Conservation (phyloP, 2,113 vertebrate species). For the Piprites chloris region DNA sequence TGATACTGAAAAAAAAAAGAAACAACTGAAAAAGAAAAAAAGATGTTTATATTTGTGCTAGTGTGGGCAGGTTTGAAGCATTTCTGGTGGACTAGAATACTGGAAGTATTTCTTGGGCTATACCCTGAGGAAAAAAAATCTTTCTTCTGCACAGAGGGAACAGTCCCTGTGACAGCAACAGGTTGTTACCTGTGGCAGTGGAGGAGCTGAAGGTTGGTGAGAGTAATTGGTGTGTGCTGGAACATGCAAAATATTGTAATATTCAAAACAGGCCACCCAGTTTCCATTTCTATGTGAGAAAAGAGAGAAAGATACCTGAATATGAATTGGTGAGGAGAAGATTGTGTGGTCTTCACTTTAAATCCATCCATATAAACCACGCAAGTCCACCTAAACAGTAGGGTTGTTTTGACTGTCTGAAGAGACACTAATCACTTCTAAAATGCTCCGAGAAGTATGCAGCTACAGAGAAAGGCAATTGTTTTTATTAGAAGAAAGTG, state of each 20-base stretch:
- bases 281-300: neutral
- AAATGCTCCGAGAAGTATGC: neutral
- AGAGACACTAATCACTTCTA: neutral
- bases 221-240: neutral
- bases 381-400: neutral
- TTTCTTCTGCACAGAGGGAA: neutral
- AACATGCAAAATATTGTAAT: neutral
- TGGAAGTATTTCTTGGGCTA: neutral
- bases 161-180: neutral
- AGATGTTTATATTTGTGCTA: neutral
- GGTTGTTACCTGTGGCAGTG: neutral
- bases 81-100: neutral
- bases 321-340: neutral
- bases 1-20: neutral
- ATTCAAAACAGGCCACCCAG: neutral
- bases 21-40: neutral
- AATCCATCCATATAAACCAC: neutral
- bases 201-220: neutral
- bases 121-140: neutral
- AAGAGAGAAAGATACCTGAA: neutral
- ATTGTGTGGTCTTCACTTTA: neutral
- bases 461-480: neutral
- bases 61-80: neutral
- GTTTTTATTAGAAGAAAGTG: neutral
- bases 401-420: neutral